Evolutionary conservation across 2,888 invertebrate genomes (phyloP).

Genomic region (Scaptomyza tumidula): DNA sequence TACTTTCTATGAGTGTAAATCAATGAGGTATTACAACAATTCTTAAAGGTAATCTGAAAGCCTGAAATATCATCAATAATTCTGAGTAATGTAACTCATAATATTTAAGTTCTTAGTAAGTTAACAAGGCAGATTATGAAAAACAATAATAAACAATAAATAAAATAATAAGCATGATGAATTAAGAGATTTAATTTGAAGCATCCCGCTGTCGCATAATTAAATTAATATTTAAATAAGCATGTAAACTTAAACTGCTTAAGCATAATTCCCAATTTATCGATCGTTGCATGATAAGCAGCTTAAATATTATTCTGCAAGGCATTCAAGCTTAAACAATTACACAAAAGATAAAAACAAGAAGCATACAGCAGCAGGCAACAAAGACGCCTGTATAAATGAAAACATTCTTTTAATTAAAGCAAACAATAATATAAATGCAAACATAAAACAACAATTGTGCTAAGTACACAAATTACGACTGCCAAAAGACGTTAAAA

Average conservation of each 20-base stretch:
- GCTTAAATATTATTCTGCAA: conserved; percentile 29
- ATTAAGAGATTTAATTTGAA: background rate
- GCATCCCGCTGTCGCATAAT: background rate
- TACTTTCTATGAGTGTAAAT: too few relatives aligned
- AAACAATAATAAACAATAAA: too few relatives aligned
- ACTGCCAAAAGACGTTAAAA: conserved; percentile 35
- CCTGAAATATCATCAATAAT: too few relatives aligned
- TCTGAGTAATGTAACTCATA: too few relatives aligned
- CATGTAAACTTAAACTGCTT: conserved; percentile 28
- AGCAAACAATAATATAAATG: conserved; percentile 55
- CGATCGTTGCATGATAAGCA: conserved; percentile 32
- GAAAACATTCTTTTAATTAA: conserved; percentile 73
- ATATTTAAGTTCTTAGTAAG: too few relatives aligned
- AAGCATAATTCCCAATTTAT: conserved; percentile 1
- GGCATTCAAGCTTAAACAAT: conserved; percentile 32
- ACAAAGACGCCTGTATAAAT: conserved; percentile 42
- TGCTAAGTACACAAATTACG: conserved; percentile 68
- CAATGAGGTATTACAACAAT: too few relatives aligned
- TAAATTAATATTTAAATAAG: conserved; percentile 33
- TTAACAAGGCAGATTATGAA: too few relatives aligned
- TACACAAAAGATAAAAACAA: background rate
- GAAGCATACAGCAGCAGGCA: background rate
- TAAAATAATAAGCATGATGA: too few relatives aligned
- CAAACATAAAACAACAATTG: conserved; percentile 49
- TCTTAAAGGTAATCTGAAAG: too few relatives aligned